Evolutionary conservation across 2,113 vertebrate species (phyloP).

Genomic region (Mugil cephalus): DNA sequence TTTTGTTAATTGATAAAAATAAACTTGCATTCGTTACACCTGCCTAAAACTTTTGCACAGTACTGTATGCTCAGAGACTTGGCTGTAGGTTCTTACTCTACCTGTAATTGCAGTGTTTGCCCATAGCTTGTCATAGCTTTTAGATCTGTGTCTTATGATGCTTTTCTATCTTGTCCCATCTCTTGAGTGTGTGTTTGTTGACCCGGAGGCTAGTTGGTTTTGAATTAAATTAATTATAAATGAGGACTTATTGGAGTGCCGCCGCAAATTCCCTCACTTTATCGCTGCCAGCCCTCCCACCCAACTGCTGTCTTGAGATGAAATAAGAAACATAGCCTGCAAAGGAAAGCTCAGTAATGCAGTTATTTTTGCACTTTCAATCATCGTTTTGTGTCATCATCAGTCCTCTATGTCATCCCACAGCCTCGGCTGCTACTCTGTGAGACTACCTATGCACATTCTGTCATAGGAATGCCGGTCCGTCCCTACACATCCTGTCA

Average conservation of each 20-base stretch:
- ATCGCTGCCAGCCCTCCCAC: conserved; percentile 1
- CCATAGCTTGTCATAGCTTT: no score
- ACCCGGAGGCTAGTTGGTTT: no score
- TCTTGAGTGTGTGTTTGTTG: no score
- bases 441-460: neutral
- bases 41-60: no score
- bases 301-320: neutral
- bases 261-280: neutral
- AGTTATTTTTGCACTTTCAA: neutral
- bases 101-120: no score
- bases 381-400: neutral
- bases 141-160: no score
- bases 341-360: neutral
- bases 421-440: neutral
- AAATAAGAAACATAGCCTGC: neutral
- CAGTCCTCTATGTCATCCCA: neutral
- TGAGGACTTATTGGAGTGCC: neutral
- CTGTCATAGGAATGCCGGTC: neutral
- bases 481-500: neutral
- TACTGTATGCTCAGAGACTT: no score
- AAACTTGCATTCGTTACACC: no score
- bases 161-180: no score
- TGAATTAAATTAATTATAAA: neutral
- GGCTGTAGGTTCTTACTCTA: no score
- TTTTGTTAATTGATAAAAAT: no score